Base-by-base conservation (phyloP, 2,888 invertebrate genomes). In the Xanthia togata region DNA sequence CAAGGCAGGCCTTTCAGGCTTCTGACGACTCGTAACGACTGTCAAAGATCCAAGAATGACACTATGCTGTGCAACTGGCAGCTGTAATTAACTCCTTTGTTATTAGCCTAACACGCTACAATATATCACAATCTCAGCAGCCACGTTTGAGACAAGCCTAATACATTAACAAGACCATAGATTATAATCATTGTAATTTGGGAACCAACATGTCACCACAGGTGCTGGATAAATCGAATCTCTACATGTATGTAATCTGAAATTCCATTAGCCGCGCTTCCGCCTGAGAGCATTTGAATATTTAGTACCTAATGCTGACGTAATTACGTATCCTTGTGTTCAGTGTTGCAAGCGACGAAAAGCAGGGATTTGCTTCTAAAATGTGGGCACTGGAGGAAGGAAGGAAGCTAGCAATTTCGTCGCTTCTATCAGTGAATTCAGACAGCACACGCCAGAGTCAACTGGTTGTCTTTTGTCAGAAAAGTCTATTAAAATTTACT, bases 251-350 rank as follows among this genome's bases (percentile, higher is more conserved):
- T 70, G 82, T 86, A 81, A 89, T 92, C 89, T 88, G 84, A 87
- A 89, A 91, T 91, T 91, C 91, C 90, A 91, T 92, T 90, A 91
- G 71, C 77, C 68, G 71, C 72, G 81, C 83, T 85, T 86, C 83
- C 80, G 87, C 78, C 78, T 83, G 70, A 73, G 81, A 81, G 73
- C 77, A 85, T 86, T 86, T 90, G 88, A 89, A 89, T 89, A 90
- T 88, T 88, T 89, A 90, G 79, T 81, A 78, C 73, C 85, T 76
- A 79, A 81, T 83, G 73, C 73, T 75, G 73, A 73, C 71, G 78
- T 88, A 78, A 89, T 84, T 80, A 79, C 72, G 70, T 65, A 26
- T 55, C 59, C 72, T 82, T 76, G 73, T 78, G 64, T 70, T 57
- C 62, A 17, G 53, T 60, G 62, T 69, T 87, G 81, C 77, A 81